Evolutionary conservation across 2,113 vertebrate genomes (phyloP).

Genomic region (Mobula birostris): DNA sequence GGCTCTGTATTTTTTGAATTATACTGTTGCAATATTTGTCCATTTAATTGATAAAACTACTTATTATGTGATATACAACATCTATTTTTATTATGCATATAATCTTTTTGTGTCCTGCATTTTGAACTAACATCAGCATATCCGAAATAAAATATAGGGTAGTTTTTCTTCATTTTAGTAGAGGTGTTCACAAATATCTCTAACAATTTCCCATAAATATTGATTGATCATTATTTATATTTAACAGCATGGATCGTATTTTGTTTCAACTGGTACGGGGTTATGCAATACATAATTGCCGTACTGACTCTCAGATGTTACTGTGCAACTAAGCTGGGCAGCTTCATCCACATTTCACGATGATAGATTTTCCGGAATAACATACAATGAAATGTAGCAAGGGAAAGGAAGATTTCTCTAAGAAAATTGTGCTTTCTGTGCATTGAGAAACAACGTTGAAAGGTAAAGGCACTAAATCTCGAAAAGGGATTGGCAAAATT

Average conservation of each 20-base stretch:
- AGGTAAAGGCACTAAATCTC: neutral
- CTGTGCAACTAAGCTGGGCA: neutral
- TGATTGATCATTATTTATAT: neutral
- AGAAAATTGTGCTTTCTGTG: neutral
- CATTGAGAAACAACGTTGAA: neutral
- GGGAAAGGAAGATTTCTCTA: neutral
- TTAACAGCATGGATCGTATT: neutral
- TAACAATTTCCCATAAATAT: neutral
- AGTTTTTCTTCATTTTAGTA: neutral
- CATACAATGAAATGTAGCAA: neutral
- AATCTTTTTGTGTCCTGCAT: neutral
- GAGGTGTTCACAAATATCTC: neutral
- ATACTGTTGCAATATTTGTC: neutral
- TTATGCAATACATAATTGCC: neutral
- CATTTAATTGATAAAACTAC: neutral
- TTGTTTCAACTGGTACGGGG: neutral
- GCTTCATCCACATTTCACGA: neutral
- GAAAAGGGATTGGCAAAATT: neutral
- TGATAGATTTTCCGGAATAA: neutral
- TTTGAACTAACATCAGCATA: neutral
- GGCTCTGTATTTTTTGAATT: neutral
- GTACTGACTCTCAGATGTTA: neutral
- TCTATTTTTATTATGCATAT: neutral
- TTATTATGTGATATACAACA: neutral
- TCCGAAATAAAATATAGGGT: neutral